Conservation (phyloP, 2,888 invertebrate species). For the Dione vanillae region DNA sequence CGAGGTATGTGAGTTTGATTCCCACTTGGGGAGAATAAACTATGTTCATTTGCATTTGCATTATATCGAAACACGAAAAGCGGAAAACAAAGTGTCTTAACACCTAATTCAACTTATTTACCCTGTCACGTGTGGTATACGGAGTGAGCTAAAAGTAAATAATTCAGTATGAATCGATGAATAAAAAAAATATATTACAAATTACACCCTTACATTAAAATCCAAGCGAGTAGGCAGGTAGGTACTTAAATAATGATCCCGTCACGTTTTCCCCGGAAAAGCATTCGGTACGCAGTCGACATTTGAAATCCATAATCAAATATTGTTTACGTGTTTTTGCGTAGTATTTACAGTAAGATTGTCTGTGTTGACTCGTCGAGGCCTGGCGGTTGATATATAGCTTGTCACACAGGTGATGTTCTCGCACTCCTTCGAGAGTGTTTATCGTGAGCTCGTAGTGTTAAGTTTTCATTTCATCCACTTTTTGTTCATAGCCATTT, state of each 20-base stretch:
- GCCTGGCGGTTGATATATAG: slow-evolving; percentile 68
- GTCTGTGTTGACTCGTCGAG: slow-evolving; percentile 65
- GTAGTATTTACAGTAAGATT: slow-evolving; percentile 76
- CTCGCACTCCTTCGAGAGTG: slow-evolving; percentile 77
- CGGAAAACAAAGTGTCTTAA: no score
- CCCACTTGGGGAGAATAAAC: no score
- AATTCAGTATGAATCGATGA: not conserved
- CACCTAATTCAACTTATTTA: no score
- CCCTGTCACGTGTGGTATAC: no score
- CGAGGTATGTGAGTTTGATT: no score
- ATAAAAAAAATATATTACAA: not conserved
- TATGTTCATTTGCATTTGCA: no score
- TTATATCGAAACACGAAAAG: no score
- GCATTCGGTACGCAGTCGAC: slow-evolving; percentile 50
- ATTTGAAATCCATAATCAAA: slow-evolving; percentile 70
- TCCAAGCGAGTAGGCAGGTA: not conserved
- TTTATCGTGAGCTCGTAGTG: slow-evolving; percentile 62
- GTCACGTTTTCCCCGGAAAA: slow-evolving; percentile 49
- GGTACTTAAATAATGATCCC: slow-evolving; percentile 11
- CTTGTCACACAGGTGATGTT: slow-evolving; percentile 50
- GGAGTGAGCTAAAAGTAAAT: no score
- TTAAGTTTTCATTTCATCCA: slow-evolving; percentile 64
- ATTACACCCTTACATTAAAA: not conserved
- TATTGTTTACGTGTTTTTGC: slow-evolving; percentile 72
- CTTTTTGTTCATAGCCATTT: slow-evolving; percentile 76